phyloP scores from a whole-genome alignment of 2,797 vertebrate genomes.

The Pangasius mekongensis region DNA sequence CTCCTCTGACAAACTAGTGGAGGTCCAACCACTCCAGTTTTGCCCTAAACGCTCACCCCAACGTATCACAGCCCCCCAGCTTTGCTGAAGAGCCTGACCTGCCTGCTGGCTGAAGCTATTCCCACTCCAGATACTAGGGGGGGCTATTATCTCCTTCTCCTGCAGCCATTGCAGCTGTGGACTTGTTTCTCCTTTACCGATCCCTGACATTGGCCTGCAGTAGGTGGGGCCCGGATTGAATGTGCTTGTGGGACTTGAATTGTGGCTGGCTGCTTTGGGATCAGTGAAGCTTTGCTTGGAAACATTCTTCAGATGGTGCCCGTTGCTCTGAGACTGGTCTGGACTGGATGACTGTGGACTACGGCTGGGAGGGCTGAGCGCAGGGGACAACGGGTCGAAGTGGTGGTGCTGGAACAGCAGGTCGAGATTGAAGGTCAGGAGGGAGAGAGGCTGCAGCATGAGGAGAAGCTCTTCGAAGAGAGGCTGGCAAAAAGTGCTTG shows the following conservation, averaged over 20 bases:
- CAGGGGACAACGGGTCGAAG: conserved; percentile 70
- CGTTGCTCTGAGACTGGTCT: conserved; percentile 49
- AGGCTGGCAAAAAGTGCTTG: conserved; percentile 76
- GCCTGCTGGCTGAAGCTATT: conserved; percentile 76
- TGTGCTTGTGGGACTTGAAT: conserved; percentile 30
- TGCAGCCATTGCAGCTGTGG: conserved; percentile 78
- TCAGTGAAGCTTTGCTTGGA: conserved; percentile 66
- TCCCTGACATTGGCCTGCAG: conserved; percentile 44
- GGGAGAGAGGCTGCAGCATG: conserved; percentile 90
- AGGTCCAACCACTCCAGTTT: conserved; percentile 73
- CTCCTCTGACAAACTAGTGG: conserved; percentile 52
- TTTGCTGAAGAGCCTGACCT: conserved; percentile 84
- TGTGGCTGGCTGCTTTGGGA: conserved; percentile 43
- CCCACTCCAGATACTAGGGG: conserved; percentile 65
- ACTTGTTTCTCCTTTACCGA: conserved; percentile 65
- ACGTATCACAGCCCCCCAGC: conserved; percentile 81
- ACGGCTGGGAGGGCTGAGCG: conserved; percentile 61
- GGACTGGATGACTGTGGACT: conserved; percentile 63
- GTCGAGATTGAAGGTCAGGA: conserved; percentile 93
- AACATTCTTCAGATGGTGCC: conserved; percentile 64
- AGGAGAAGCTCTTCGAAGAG: conserved; percentile 90
- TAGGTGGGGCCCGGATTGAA: conserved; percentile 47
- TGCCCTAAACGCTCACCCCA: conserved; percentile 84
- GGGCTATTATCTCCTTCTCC: conserved; percentile 73
- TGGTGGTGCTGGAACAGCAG: conserved; percentile 95